These are phyloP conservation scores for Pseudocheirus occidentalis DNA, from an alignment of 2,797 vertebrate genomes.

Conservation along the genomic window DNA sequence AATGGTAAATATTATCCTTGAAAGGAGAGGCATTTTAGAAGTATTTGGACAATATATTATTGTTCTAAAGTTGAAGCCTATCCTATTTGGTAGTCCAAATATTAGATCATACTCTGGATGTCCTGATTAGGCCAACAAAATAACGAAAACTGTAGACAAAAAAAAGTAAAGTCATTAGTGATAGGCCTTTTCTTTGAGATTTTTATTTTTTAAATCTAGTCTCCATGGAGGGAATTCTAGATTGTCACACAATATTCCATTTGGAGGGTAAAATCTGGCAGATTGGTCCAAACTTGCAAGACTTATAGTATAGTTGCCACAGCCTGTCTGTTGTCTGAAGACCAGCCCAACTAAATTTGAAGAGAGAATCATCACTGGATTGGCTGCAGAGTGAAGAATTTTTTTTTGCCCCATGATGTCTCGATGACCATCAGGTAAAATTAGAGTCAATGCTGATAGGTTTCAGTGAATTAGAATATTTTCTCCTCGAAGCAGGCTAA, in stretches of 20 bases:
- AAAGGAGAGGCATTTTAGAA: neutral
- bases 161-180: neutral
- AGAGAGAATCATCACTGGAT: neutral
- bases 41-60: neutral
- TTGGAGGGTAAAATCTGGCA: neutral
- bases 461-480: neutral
- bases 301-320: neutral
- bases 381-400: neutral
- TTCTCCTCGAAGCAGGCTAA: neutral
- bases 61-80: neutral
- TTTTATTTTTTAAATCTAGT: neutral
- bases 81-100: neutral
- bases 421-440: neutral
- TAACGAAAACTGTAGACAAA: neutral
- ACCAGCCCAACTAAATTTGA: neutral
- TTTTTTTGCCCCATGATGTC: neutral
- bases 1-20: neutral
- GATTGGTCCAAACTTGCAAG: neutral
- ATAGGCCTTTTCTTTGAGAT: neutral
- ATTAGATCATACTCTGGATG: neutral
- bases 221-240: neutral
- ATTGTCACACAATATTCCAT: neutral
- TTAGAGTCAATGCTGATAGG: neutral
- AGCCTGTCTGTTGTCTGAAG: neutral
- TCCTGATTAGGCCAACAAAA: neutral